These are phyloP conservation scores for Idaea straminata DNA, from an alignment of 2,888 invertebrate species.

Conservation along the genomic window DNA sequence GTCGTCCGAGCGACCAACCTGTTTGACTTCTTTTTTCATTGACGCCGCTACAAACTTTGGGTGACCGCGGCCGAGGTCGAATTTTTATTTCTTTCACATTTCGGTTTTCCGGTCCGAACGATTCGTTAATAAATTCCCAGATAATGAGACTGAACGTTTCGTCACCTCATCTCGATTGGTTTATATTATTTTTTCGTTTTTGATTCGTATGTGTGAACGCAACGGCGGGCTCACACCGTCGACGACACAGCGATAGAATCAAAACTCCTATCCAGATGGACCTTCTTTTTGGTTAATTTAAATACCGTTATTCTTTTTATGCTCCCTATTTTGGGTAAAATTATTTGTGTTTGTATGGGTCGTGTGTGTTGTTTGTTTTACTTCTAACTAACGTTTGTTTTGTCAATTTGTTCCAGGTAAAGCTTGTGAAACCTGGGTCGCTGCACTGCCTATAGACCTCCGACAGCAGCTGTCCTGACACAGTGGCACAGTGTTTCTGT, in stretches of 20 bases:
- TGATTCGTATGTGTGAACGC: conserved; percentile 74
- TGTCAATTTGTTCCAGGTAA: conserved; percentile 68
- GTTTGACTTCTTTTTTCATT: conserved; percentile 79
- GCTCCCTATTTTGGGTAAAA: neutral
- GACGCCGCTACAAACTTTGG: conserved; percentile 75
- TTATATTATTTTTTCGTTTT: conserved; percentile 68
- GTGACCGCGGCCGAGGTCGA: conserved; percentile 79
- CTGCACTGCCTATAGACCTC: conserved; percentile 44
- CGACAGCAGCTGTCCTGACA: conserved; percentile 50
- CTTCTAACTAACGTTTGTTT: neutral
- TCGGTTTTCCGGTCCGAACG: conserved; percentile 78
- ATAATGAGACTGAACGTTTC: conserved; percentile 81
- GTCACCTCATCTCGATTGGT: conserved; percentile 80
- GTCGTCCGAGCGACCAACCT: conserved; percentile 70
- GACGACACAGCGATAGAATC: conserved; percentile 63
- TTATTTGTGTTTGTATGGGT: neutral
- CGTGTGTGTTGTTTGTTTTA: neutral
- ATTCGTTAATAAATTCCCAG: conserved; percentile 81
- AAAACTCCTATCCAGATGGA: conserved; percentile 60
- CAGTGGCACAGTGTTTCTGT: conserved; percentile 66
- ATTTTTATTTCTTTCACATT: conserved; percentile 80
- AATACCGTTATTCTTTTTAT: conserved; percentile 67
- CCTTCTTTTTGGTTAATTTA: conserved; percentile 74
- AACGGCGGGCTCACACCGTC: conserved; percentile 62
- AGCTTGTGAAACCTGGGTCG: conserved; percentile 66